Percentiles rank a stretch among this genome's conserved stretches.
Evolutionary conservation across 2,888 invertebrate species (phyloP).

Genomic region (Scrobipalpa costella): DNA sequence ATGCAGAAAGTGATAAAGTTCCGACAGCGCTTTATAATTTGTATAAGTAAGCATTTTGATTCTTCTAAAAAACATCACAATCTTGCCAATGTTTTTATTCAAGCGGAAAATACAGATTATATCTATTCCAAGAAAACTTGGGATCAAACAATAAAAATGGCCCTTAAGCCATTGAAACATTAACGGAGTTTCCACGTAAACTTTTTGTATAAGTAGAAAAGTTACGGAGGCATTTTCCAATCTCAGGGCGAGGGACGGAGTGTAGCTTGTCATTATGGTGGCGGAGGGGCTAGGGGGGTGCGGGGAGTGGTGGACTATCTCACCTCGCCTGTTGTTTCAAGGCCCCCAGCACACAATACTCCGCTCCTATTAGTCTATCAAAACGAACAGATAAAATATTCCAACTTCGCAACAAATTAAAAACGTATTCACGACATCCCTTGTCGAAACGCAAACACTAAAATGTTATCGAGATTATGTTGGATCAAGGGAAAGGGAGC

Average conservation of each 20-base stretch:
- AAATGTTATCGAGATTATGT: slow-evolving; percentile 36
- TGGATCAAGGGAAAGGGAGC: slow-evolving; percentile 38
- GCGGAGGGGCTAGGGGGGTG: slow-evolving; percentile 24
- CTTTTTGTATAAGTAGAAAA: slow-evolving; percentile 72
- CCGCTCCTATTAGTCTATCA: slow-evolving; percentile 17
- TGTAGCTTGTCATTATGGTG: slow-evolving; percentile 60
- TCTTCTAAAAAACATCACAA: no score
- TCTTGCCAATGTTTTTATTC: no score
- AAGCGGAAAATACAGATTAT: no score
- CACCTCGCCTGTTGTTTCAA: slow-evolving; percentile 33
- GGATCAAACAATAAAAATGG: slow-evolving; percentile 56
- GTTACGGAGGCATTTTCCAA: slow-evolving; percentile 71
- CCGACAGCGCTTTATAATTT: neutral
- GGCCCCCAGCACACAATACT: slow-evolving; percentile 26
- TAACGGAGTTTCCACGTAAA: slow-evolving; percentile 64
- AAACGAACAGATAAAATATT: slow-evolving; percentile 21
- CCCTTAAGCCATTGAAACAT: slow-evolving; percentile 58
- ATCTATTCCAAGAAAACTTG: slow-evolving; percentile 22
- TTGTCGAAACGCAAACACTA: slow-evolving; percentile 30
- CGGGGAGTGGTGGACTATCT: slow-evolving; percentile 51
- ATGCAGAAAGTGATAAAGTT: neutral
- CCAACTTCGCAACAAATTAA: slow-evolving; percentile 18
- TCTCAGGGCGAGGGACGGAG: slow-evolving; percentile 55
- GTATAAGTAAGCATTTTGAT: no score
- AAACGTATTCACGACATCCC: slow-evolving; percentile 16